phyloP scores from a whole-genome alignment of 2,888 invertebrate genomes.

The Melipona beecheii region DNA sequence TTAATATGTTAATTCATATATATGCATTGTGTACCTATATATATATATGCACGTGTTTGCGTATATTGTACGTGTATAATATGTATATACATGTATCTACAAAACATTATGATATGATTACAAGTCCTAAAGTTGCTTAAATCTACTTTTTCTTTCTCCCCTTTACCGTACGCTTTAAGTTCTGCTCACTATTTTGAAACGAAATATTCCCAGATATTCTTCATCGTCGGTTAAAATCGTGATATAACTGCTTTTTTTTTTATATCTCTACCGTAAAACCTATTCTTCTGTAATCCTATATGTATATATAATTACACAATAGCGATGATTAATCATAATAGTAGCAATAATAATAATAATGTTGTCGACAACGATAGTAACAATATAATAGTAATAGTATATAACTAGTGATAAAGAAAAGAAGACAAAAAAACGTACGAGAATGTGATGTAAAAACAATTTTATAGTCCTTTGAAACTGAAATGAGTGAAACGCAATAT shows the following conservation, averaged over 20 bases:
- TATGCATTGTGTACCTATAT: slow-evolving; percentile 50
- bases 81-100: slow-evolving; percentile 64
- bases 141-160: slow-evolving; percentile 48
- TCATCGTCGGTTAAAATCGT: slow-evolving; percentile 53
- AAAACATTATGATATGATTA: slow-evolving; percentile 78
- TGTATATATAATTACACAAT: slow-evolving; percentile 44
- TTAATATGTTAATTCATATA: slow-evolving; percentile 23
- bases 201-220: slow-evolving; percentile 35
- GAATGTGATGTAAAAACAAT: slow-evolving; percentile 69
- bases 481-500: slow-evolving; percentile 11
- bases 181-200: slow-evolving; percentile 64
- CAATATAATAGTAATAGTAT: slow-evolving; percentile 6
- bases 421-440: slow-evolving; percentile 62
- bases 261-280: slow-evolving; percentile 44
- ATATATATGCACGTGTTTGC: slow-evolving; percentile 28
- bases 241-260: slow-evolving; percentile 37
- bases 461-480: slow-evolving; percentile 33
- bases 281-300: slow-evolving; percentile 35
- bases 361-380: slow-evolving; percentile 55
- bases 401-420: slow-evolving; percentile 64
- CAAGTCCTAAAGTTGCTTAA: slow-evolving; percentile 72
- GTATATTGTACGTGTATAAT: slow-evolving; percentile 13
- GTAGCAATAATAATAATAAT: slow-evolving; percentile 40
- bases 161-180: slow-evolving; percentile 62
- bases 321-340: slow-evolving; percentile 47